Evolutionary conservation across 1,140 invertebrate genomes (phyloP).

Genomic region (Dysdera silvatica): DNA sequence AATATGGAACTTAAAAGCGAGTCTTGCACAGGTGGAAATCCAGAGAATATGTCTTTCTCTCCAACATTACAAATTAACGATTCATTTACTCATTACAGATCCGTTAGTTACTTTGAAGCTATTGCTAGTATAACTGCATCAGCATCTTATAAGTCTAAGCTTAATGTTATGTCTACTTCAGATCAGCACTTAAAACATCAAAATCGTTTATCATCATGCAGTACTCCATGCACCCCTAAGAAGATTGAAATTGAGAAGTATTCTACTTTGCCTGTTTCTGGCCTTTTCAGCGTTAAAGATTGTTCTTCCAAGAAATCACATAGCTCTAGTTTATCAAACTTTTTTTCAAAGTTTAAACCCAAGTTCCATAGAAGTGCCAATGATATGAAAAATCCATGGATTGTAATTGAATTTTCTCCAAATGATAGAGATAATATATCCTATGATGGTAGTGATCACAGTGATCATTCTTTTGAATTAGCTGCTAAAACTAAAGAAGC

Average conservation of each 20-base stretch:
- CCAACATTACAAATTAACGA: slow-evolving; percentile 17
- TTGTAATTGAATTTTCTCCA: slow-evolving; percentile 20
- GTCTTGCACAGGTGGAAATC: too few relatives aligned
- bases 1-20: too few relatives aligned
- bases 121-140: slow-evolving; percentile 9
- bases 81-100: slow-evolving; percentile 16
- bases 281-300: neutral
- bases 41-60: too few relatives aligned
- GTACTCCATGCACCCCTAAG: slow-evolving; percentile 23
- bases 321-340: slow-evolving; percentile 18
- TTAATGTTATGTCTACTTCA: neutral
- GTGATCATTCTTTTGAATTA: slow-evolving; percentile 19
- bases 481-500: slow-evolving; percentile 13
- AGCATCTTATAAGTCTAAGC: slow-evolving; percentile 1
- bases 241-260: slow-evolving; percentile 25
- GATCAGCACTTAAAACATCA: too few relatives aligned
- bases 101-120: slow-evolving; percentile 24
- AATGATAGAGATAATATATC: neutral
- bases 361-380: slow-evolving; percentile 8
- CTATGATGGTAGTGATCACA: slow-evolving; percentile 4
- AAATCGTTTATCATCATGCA: slow-evolving; percentile 5
- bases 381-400: slow-evolving; percentile 19
- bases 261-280: slow-evolving; percentile 12
- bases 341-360: slow-evolving; percentile 11
- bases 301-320: slow-evolving; percentile 8